A percentile compares a stretch with the other conserved stretches of the same genome.
Conservation (phyloP, 2,888 invertebrate genomes). For the Dolichomitus sp. region DNA sequence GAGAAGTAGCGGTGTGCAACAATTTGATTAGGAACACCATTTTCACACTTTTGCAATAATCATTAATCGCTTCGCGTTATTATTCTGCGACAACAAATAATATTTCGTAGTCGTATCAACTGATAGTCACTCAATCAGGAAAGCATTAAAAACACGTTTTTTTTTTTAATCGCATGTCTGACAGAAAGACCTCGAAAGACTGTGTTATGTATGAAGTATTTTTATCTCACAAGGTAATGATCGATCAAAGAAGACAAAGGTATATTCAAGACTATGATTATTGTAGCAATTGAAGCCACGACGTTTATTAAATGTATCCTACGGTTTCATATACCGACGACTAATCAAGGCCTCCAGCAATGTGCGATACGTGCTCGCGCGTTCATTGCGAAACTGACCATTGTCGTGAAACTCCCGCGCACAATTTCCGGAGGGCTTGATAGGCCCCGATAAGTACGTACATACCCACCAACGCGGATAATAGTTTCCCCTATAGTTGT, state of each 20-base stretch:
- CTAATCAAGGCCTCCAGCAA: slow-evolving; percentile 15
- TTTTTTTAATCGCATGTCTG: background rate
- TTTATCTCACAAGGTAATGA: background rate
- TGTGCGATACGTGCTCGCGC: slow-evolving; percentile 19
- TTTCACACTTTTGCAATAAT: no score
- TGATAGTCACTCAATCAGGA: no score
- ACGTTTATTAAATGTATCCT: background rate
- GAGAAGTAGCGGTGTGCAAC: no score
- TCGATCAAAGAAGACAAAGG: background rate
- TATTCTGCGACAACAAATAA: no score
- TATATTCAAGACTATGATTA: background rate
- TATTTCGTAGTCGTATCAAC: no score
- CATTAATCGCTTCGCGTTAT: no score
- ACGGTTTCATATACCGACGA: background rate
- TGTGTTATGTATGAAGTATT: background rate
- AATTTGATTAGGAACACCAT: no score
- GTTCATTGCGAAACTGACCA: slow-evolving; percentile 25
- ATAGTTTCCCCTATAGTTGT: slow-evolving; percentile 35
- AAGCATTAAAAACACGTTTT: no score
- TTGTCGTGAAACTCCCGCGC: slow-evolving; percentile 27
- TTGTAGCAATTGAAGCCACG: background rate
- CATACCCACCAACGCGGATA: slow-evolving; percentile 17
- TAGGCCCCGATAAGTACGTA: slow-evolving; percentile 28
- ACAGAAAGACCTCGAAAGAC: background rate
- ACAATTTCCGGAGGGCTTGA: slow-evolving; percentile 16